Evolutionary conservation across 1,140 invertebrate species (phyloP).

Genomic region (Hylaeus anthracinus): DNA sequence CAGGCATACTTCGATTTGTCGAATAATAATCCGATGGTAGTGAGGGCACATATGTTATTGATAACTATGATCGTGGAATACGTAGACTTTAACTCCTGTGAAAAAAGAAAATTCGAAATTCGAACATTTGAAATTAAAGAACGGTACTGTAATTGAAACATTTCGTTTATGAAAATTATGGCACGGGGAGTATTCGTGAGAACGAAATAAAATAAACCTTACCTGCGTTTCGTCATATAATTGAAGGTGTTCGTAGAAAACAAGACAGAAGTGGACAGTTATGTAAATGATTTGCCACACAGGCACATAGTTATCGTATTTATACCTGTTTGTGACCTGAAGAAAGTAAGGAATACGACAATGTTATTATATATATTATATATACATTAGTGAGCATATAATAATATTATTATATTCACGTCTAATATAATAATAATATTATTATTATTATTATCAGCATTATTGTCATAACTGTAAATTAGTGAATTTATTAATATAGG

Average conservation of each 20-base stretch:
- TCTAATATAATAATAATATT: neutral
- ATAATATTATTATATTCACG: neutral
- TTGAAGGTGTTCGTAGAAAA: constrained; percentile 85
- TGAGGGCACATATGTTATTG: constrained; percentile 86
- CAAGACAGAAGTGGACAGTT: constrained; percentile 85
- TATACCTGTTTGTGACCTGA: constrained; percentile 84
- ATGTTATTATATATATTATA: no score
- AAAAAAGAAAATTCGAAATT: neutral
- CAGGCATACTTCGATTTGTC: constrained; percentile 81
- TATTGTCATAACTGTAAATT: no score
- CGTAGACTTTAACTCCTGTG: constrained; percentile 10
- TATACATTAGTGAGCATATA: no score
- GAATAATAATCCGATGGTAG: constrained; percentile 86
- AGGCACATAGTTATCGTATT: constrained; percentile 86
- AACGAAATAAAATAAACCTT: constrained; percentile 66
- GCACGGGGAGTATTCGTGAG: no score
- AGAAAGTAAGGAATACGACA: constrained; percentile 29
- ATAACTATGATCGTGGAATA: constrained; percentile 83
- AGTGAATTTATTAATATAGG: no score
- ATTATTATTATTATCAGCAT: neutral
- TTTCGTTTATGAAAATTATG: no score
- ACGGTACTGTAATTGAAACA: no score
- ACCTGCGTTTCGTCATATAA: constrained; percentile 84
- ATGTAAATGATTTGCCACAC: constrained; percentile 87
- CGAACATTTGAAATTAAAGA: no score